These are phyloP conservation scores for Galagoides demidoff DNA, from an alignment of 2,797 vertebrate genomes.

Conservation along the genomic window DNA sequence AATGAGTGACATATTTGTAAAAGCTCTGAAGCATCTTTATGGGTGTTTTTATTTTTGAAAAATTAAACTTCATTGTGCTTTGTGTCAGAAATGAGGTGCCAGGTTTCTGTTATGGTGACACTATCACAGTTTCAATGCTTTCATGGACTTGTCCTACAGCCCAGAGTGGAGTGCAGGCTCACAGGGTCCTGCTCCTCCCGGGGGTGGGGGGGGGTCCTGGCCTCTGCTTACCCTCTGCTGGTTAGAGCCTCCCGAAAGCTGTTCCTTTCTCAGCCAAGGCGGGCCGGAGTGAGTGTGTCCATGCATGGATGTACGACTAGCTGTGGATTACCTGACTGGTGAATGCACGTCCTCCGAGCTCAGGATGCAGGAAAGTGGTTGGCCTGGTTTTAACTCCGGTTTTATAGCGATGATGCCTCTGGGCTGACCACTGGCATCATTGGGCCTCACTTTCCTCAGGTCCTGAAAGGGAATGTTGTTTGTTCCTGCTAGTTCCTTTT, in stretches of 20 bases:
- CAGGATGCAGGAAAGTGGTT: neutral
- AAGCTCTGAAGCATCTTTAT: neutral
- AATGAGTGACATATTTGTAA: neutral
- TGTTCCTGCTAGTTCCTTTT: neutral
- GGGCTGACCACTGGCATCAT: neutral
- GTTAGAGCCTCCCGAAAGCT: neutral
- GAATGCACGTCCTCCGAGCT: neutral
- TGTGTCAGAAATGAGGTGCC: neutral
- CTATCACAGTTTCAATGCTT: neutral
- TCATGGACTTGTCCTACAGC: neutral
- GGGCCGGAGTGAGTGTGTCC: neutral
- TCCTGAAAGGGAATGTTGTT: neutral
- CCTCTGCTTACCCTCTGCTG: neutral
- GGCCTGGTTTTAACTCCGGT: neutral
- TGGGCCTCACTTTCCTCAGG: neutral
- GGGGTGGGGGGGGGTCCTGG: neutral
- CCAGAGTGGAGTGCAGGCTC: neutral
- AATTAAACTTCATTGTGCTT: conserved; percentile 5
- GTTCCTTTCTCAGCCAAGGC: neutral
- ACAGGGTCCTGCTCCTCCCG: accelerated
- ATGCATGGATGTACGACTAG: neutral
- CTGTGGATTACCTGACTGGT: neutral
- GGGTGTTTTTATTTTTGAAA: conserved; percentile 7
- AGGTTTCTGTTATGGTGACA: neutral
- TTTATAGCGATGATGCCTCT: neutral